Evolutionary conservation across 2,888 invertebrate species (phyloP), one percentile per base, ranked within the genome.

Genomic region (Campoplex capitator): DNA sequence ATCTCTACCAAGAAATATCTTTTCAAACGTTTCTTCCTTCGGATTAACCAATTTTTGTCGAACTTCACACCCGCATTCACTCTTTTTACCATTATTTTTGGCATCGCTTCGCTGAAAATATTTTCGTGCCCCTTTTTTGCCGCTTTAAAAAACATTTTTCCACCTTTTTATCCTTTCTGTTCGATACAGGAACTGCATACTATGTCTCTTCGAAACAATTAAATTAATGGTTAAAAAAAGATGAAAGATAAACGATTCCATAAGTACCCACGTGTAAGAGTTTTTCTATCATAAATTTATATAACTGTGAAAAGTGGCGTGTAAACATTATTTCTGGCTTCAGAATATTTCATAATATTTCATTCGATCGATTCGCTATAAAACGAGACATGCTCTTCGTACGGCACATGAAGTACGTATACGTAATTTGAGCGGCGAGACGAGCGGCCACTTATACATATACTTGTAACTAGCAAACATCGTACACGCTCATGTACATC

Each of bases 391-490:
- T 58, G 78, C 56, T 74, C 54, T 73, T 77, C 45, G 56, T 6
- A 28, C 18, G 71, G 68, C 16, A 35, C 18, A 35, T 32, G 71
- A 65, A 51, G 76, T 62, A 62, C 78, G 78, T 85, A 81, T 58
- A 76, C 79, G 88, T 88, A 88, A 88, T 88, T 89, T 86, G 86
- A 87, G 65, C 51, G 77, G 62, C 75, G 75, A 83, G 84, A 84
- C 81, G 81, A 73, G 54, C 74, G 74, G 42, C 32, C 56, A 76
- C 42, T 38, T 51, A 45, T 56, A 68, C 70, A 54, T 28, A 45
- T 35, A 73, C 48, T 13, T 54, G n/a, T 32, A 58, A 2, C 6
- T 23, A 58, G 58, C 9, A 70, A 56, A 70, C n/a, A 51, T 38
- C 38, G 13, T 67, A 58, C 51, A 77, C 35, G 56, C 56, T n/a